Percentiles rank a stretch among this genome's conserved stretches.
phyloP scores from a whole-genome alignment of 2,113 vertebrate genomes.

The Clarias gariepinus region DNA sequence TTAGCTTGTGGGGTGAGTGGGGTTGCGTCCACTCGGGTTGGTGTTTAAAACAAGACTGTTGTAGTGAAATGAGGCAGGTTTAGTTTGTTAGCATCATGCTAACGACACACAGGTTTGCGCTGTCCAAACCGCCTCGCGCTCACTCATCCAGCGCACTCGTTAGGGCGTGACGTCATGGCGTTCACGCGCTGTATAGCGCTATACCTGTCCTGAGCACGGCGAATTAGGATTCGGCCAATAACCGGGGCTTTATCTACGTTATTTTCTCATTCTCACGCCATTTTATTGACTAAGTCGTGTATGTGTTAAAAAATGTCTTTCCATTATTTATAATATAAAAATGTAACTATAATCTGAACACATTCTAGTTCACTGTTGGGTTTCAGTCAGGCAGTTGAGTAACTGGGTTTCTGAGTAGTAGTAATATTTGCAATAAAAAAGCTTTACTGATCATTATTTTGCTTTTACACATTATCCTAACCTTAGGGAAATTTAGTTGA shows the following conservation, averaged over 20 bases:
- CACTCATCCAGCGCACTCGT: not conserved
- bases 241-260: not conserved
- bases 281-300: not conserved
- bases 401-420: not conserved
- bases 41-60: accelerated
- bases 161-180: not conserved
- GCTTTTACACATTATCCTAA: too few species aligned
- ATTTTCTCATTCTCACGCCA: not conserved
- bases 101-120: not conserved
- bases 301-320: not conserved
- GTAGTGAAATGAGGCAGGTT: too few species aligned
- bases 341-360: not conserved
- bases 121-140: not conserved
- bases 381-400: not conserved
- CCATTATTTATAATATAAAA: not conserved
- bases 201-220: not conserved
- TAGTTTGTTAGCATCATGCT: too few species aligned
- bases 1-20: not conserved
- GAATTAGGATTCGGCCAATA: not conserved
- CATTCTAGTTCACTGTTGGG: not conserved
- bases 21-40: not conserved
- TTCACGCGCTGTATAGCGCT: not conserved
- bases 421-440: too few species aligned
- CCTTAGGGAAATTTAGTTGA: not conserved
- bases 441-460: too few species aligned